These are phyloP conservation scores for Uloborus diversus DNA, from an alignment of 1,140 invertebrate genomes.

Conservation along the genomic window DNA sequence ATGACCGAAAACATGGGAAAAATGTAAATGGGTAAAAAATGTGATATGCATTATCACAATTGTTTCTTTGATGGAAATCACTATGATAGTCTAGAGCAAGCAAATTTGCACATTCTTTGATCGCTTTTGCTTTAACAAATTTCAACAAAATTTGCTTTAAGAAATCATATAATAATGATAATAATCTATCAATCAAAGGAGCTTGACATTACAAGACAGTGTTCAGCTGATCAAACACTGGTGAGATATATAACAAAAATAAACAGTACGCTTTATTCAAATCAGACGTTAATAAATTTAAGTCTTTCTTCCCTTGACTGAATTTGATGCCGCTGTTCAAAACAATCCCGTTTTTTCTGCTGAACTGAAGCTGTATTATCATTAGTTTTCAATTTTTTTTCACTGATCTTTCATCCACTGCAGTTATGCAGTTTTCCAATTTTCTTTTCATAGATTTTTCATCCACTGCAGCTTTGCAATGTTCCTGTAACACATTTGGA, in stretches of 20 bases:
- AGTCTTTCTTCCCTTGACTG: neutral
- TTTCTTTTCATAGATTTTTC: neutral
- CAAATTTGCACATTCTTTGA: neutral
- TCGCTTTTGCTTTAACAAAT: neutral
- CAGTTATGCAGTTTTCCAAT: neutral
- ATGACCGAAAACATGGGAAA: too few species aligned
- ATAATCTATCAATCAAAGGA: neutral
- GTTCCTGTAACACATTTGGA: neutral
- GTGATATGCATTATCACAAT: too few species aligned
- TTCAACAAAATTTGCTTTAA: neutral
- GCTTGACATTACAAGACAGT: neutral
- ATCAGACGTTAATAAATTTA: neutral
- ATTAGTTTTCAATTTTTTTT: neutral
- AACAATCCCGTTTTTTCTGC: neutral
- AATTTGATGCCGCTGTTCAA: neutral
- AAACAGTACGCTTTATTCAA: too few species aligned
- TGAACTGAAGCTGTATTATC: neutral
- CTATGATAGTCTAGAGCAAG: neutral
- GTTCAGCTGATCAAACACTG: neutral
- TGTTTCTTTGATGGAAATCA: too few species aligned
- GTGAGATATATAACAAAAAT: neutral
- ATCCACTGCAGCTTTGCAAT: neutral
- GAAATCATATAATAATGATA: neutral
- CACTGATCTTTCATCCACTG: neutral
- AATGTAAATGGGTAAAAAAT: too few species aligned